Conservation (phyloP, 1,140 invertebrate species). For the Solenopsis invicta region DNA sequence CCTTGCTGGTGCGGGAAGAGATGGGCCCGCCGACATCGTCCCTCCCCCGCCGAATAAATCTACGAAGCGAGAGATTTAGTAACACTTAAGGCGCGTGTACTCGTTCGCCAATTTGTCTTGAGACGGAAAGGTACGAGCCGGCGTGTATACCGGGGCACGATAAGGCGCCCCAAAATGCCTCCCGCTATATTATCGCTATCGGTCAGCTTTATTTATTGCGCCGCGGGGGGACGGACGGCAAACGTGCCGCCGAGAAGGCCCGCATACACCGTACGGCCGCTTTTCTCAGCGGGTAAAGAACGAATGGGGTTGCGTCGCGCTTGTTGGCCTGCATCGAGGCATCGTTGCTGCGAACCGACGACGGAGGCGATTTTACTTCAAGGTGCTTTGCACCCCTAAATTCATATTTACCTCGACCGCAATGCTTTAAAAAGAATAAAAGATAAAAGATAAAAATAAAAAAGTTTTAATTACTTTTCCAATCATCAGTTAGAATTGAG, state of each 20-base stretch:
- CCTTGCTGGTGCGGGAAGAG: not conserved
- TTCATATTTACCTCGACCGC: too few relatives aligned
- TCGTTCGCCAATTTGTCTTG: constrained; percentile 50
- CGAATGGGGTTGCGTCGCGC: constrained; percentile 37
- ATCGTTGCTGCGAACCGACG: not conserved
- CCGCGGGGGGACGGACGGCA: not conserved
- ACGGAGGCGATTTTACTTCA: not conserved
- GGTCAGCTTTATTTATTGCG: constrained; percentile 58
- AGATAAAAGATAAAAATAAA: too few relatives aligned
- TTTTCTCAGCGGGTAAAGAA: constrained; percentile 46
- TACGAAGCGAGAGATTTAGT: constrained; percentile 48
- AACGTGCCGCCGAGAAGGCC: not conserved
- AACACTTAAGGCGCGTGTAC: constrained; percentile 61
- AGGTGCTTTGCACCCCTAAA: too few relatives aligned
- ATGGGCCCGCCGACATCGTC: not conserved
- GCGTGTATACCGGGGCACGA: constrained; percentile 36
- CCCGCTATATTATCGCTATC: constrained; percentile 56
- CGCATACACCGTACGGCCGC: not conserved
- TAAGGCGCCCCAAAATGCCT: constrained; percentile 30
- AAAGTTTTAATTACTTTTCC: too few relatives aligned
- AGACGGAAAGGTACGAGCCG: constrained; percentile 7
- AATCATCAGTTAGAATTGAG: too few relatives aligned
- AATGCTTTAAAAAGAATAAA: too few relatives aligned
- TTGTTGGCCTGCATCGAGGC: not conserved
- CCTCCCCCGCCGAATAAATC: constrained; percentile 44